Base-by-base conservation (phyloP, 2,888 invertebrate species). In the Noctuana brunneofusca region DNA sequence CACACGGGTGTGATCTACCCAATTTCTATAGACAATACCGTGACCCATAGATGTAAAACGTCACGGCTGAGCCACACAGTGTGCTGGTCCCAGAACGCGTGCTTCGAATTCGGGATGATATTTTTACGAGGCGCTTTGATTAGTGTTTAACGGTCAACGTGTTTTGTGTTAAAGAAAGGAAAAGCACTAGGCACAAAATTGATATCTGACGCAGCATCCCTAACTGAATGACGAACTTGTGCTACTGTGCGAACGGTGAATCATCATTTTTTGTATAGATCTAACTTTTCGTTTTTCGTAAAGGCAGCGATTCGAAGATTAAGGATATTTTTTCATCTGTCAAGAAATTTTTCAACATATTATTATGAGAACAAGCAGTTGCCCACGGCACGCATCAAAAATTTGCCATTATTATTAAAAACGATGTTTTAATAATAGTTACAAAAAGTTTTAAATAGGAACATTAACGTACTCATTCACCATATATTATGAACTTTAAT, bases 21-120 rank as follows among this genome's bases (percentile, higher is more conserved):
- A 38, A 41, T 54, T 54, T 54, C 38, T 41, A 41, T 32, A 20
- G 35, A 53, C 53, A 20, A 35, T 53, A 53, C 35, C 8, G 53
- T 32, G 18, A 35, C 20, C 18, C 32, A n/a, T 53, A 22, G 35
- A 35, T 12, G 35, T 35, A 35, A 6, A 18, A 12, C 18, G 32
- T n/a, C 12, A 4, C 20, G n/a, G 35, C 32, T 53, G 4, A 30
- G 9, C 18, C 0, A 27, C 8, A 1, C 1, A 8, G 27, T 11
- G 38, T 2, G 43, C 43, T 55, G 24, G 12, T 55, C 11, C 41
- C 16, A 27, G 14, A n/a, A 20, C n/a, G n/a, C 22, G 22, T 53
- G 30, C 16, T 6, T 22, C 3, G 35, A 18, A 53, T 30, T 53
- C 2, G 35, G 9, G 14, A 14, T 50, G n/a, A 27, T 24, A 14